Evolutionary conservation across 2,888 invertebrate genomes (phyloP).

Genomic region (Coleophora flavipennella): DNA sequence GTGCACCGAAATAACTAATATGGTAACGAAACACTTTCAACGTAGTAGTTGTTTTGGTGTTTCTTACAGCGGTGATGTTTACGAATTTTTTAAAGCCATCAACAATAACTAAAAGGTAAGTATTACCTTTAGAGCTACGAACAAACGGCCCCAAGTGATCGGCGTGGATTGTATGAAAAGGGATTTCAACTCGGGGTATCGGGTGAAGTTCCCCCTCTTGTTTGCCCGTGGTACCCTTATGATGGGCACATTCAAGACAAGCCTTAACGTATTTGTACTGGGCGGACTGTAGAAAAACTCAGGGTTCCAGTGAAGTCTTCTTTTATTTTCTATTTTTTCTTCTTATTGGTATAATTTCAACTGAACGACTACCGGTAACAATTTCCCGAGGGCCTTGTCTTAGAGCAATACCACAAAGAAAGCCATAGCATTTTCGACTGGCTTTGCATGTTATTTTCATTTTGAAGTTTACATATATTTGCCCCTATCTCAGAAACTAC

Average conservation of each 20-base stretch:
- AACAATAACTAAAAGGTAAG: constrained; percentile 8
- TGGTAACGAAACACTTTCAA: constrained; percentile 6
- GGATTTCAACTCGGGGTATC: constrained; percentile 2
- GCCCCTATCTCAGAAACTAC: too few relatives aligned
- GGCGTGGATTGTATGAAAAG: constrained; percentile 7
- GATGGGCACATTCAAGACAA: constrained; percentile 7
- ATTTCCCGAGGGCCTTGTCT: too few relatives aligned
- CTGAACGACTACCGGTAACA: too few relatives aligned
- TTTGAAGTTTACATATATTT: too few relatives aligned
- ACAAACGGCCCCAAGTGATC: constrained; percentile 14
- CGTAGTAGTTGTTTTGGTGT: constrained; percentile 5
- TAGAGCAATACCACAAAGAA: too few relatives aligned
- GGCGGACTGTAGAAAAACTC: too few relatives aligned
- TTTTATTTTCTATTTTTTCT: too few relatives aligned
- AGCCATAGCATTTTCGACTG: too few relatives aligned
- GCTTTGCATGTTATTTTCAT: too few relatives aligned
- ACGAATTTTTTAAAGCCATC: constrained; percentile 12
- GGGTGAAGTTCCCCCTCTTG: constrained; percentile 6
- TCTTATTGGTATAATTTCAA: too few relatives aligned
- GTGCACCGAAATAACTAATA: constrained; percentile 8
- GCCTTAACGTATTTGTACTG: constrained; percentile 8
- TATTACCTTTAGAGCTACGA: too few relatives aligned
- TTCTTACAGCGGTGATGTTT: constrained; percentile 5
- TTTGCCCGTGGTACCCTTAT: constrained; percentile 3
- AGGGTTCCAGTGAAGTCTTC: too few relatives aligned